Evolutionary conservation across 2,888 invertebrate species (phyloP), one percentile per base, ranked within the genome.

Genomic region (Eristalis arbustorum): DNA sequence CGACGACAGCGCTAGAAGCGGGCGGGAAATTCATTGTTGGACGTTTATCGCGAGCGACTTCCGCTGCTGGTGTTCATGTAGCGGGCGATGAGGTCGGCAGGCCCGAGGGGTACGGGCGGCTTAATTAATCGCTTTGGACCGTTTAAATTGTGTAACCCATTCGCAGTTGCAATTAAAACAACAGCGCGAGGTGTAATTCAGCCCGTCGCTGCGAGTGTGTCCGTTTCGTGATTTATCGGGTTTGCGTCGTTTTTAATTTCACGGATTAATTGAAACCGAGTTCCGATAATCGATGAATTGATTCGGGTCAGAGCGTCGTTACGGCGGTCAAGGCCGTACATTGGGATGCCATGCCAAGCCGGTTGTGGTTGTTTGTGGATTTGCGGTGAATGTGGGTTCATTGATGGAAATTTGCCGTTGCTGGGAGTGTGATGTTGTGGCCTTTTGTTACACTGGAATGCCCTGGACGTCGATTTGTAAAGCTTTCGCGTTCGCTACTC

Each of bases 101-200:
- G 23, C 5, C 2, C 5, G 23, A 14, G 28, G 67, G 67, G 56
- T 69, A 64, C 80, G 76, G 81, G 83, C 78, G 64, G 87, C 78
- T 83, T 87, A 87, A 87, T 87, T 87, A 87, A 87, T 87, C 83
- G 87, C 83, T 57, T 75, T 37, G 78, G 68, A 83, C 83, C 78
- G 71, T 83, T 75, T 87, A 78, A 87, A 87, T 75, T 87, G 78
- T 87, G 87, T 79, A 83, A 74, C 87, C 87, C 87, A 79, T 78
- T 87, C 79, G 83, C 67, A 83, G 68, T 68, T 87, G 87, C 83
- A 87, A 87, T 87, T 83, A 87, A 87, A 87, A 83, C 72, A 87
- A 79, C 71, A 78, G 75, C 78, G 75, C 63, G 78, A 75, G 79
- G 62, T 79, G 87, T 87, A 87, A 78, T 79, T 87, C 72, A 79